These are phyloP conservation scores for Zophobas morio DNA, from an alignment of 1,140 invertebrate species.

Conservation along the genomic window DNA sequence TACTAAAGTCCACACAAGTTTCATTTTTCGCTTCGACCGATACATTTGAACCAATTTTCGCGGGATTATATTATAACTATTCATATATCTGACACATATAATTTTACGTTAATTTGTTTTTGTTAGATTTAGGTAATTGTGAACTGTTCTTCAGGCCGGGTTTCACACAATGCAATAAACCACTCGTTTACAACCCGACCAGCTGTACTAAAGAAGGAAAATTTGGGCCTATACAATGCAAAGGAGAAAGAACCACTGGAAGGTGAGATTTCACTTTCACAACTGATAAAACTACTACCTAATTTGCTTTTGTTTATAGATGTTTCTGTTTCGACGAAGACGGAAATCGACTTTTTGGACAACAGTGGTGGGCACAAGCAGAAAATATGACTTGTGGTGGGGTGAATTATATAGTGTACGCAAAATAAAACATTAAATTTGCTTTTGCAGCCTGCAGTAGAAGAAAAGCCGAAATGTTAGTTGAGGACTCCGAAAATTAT, in stretches of 20 bases:
- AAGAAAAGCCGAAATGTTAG: conserved; percentile 68
- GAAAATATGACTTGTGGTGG: conserved; percentile 71
- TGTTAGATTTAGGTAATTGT: too few species aligned
- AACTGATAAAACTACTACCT: too few species aligned
- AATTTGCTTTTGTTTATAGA: conserved; percentile 58
- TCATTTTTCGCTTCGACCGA: too few species aligned
- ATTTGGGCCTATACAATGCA: conserved; percentile 73
- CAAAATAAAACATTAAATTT: conserved; percentile 25
- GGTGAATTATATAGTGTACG: conserved; percentile 4
- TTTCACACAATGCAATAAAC: not conserved
- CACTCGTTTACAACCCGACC: conserved; percentile 63
- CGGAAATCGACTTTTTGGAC: conserved; percentile 73
- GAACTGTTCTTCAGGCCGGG: too few species aligned
- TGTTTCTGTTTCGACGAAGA: conserved; percentile 71
- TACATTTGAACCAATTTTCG: too few species aligned
- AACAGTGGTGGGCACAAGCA: conserved; percentile 69
- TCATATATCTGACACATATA: too few species aligned
- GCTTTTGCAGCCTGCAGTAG: conserved; percentile 71
- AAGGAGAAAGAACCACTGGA: conserved; percentile 71
- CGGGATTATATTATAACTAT: too few species aligned
- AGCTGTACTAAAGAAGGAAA: conserved; percentile 70
- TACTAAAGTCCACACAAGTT: too few species aligned
- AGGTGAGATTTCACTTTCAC: conserved; percentile 58
- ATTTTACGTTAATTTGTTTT: too few species aligned
- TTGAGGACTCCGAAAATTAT: conserved; percentile 54